These are phyloP conservation scores for Cheilosia variabilis DNA, from an alignment of 2,888 invertebrate species.

Conservation along the genomic window DNA sequence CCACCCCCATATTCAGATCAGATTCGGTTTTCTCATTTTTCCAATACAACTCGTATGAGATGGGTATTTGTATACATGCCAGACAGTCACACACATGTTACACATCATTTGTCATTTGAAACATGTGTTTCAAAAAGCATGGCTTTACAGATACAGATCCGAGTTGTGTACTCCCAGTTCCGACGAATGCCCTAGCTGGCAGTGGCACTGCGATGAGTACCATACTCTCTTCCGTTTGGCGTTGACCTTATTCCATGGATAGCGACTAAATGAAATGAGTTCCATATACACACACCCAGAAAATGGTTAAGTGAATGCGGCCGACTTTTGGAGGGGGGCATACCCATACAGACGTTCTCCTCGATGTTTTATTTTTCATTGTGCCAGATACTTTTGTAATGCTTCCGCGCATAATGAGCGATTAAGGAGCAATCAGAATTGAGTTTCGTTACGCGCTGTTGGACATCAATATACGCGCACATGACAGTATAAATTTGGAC, in stretches of 20 bases:
- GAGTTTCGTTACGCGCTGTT: constrained; percentile 62
- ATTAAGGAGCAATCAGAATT: constrained; percentile 70
- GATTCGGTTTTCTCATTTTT: constrained; percentile 1
- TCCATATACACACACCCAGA: constrained; percentile 38
- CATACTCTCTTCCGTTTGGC: constrained; percentile 40
- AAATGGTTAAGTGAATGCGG: constrained; percentile 33
- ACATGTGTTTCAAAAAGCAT: constrained; percentile 64
- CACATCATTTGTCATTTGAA: constrained; percentile 73
- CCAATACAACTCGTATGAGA: background rate
- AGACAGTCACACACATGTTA: constrained; percentile 62
- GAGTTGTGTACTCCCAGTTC: background rate
- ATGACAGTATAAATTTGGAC: background rate
- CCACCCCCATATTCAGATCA: constrained; percentile 33
- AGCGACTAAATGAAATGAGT: constrained; percentile 1
- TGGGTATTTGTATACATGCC: constrained; percentile 28
- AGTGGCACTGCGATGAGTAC: background rate
- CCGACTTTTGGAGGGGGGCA: background rate
- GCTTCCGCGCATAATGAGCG: constrained; percentile 65
- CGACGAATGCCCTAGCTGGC: constrained; percentile 3
- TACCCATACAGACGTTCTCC: constrained; percentile 10
- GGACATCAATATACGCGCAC: constrained; percentile 14
- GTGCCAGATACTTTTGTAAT: constrained; percentile 53
- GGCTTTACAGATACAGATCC: constrained; percentile 1
- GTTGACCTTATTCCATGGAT: constrained; percentile 62
- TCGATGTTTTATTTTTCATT: constrained; percentile 50